Percentiles rank a stretch among this genome's conserved stretches.
Evolutionary conservation across 1,140 invertebrate genomes (phyloP).

Genomic region (Drosophila orosa): DNA sequence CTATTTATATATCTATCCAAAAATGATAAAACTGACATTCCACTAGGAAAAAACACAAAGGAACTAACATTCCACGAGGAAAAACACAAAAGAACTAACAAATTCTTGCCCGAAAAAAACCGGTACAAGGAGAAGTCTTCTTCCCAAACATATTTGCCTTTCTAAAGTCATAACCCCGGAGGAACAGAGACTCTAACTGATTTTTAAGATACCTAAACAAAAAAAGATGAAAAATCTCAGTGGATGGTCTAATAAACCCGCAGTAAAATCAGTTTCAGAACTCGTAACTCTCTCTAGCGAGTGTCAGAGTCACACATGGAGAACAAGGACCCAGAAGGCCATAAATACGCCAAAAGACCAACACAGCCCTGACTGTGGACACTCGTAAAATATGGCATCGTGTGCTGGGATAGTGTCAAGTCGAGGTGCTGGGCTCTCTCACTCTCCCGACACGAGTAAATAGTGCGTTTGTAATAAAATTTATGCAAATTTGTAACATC

Average conservation of each 20-base stretch:
- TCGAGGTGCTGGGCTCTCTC: constrained; percentile 24
- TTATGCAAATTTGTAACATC: constrained; percentile 56
- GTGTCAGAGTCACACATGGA: constrained; percentile 10
- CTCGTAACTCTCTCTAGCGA: constrained; percentile 28
- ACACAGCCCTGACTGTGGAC: background rate
- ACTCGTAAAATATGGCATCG: constrained; percentile 44
- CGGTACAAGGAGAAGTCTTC: no score
- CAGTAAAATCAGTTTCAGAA: background rate
- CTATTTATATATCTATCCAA: background rate
- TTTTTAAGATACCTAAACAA: background rate
- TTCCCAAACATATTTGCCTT: background rate
- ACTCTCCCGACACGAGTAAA: constrained; percentile 28
- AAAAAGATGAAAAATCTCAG: background rate
- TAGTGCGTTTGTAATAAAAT: constrained; percentile 57
- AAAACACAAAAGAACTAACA: background rate
- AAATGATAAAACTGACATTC: background rate
- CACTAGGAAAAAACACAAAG: background rate
- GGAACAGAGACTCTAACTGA: background rate
- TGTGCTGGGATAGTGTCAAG: constrained; percentile 37
- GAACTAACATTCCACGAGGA: background rate
- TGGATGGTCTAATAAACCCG: constrained; percentile 2
- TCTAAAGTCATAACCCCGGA: constrained; percentile 19
- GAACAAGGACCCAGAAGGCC: constrained; percentile 20
- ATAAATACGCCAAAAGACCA: constrained; percentile 30
- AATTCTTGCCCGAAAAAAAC: background rate